A percentile compares a stretch with the other conserved stretches of the same genome.
Evolutionary conservation across 2,113 vertebrate species (phyloP).

Genomic region (Isurus oxyrinchus): DNA sequence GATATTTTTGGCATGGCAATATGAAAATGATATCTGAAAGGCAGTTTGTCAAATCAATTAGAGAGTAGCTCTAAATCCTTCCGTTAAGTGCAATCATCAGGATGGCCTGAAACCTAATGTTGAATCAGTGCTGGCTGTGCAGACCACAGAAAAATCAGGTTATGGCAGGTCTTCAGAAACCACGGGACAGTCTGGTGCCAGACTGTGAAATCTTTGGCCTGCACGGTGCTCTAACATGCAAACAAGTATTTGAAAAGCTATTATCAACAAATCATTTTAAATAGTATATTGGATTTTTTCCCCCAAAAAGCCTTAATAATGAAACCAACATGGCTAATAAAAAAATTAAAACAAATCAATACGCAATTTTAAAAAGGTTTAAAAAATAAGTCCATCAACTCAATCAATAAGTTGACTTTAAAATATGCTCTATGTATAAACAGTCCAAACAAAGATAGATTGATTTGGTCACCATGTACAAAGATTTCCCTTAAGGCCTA

Average conservation of each 20-base stretch:
- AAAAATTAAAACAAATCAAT: constrained; percentile 31
- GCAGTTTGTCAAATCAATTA: constrained; percentile 29
- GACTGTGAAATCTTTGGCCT: background rate
- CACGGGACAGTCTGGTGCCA: constrained; percentile 21
- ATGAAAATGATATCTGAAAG: constrained; percentile 29
- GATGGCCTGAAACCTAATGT: background rate
- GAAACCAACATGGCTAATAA: background rate
- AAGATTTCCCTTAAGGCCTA: background rate
- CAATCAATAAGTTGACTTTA: constrained; percentile 16
- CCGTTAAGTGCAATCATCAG: constrained; percentile 19
- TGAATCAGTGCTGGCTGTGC: background rate
- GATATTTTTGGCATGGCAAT: background rate
- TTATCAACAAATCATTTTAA: constrained; percentile 22
- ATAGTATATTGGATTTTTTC: background rate
- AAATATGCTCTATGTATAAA: background rate
- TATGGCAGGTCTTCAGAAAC: background rate
- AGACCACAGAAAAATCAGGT: background rate
- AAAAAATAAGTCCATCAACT: constrained; percentile 12
- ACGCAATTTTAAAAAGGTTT: constrained; percentile 1
- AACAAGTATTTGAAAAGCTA: constrained; percentile 15
- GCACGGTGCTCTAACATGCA: background rate
- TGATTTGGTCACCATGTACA: background rate
- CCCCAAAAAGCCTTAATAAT: background rate
- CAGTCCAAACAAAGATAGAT: constrained; percentile 15
- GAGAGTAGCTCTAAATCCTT: background rate